Evolutionary conservation across 1,140 invertebrate genomes (phyloP).

Genomic region (Uloborus diversus): DNA sequence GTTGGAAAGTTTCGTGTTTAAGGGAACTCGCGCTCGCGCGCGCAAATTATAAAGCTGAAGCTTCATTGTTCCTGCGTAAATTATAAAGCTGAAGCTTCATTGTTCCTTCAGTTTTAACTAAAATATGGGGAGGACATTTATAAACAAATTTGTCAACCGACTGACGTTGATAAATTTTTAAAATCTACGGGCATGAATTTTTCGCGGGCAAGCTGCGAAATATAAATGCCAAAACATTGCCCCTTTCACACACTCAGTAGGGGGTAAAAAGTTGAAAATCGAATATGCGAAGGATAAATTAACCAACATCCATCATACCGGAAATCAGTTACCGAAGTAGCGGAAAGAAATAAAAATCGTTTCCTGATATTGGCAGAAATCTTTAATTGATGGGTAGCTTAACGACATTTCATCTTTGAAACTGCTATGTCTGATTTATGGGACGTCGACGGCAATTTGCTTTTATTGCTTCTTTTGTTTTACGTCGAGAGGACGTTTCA

Average conservation of each 20-base stretch:
- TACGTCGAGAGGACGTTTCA: too few species aligned
- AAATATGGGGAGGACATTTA: too few species aligned
- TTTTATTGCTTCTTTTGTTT: constrained; percentile 38
- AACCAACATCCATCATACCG: constrained; percentile 16
- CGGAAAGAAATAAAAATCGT: constrained; percentile 16
- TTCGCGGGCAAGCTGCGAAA: neutral
- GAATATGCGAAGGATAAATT: constrained; percentile 27
- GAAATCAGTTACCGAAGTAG: constrained; percentile 17
- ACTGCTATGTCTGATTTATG: constrained; percentile 38
- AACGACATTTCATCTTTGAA: constrained; percentile 43
- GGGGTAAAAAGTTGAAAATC: constrained; percentile 18
- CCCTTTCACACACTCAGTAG: too few species aligned
- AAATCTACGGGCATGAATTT: too few species aligned
- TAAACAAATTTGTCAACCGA: too few species aligned
- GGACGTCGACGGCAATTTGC: constrained; percentile 27
- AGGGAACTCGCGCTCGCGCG: too few species aligned
- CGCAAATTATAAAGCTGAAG: too few species aligned
- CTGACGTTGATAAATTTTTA: too few species aligned
- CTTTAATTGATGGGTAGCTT: constrained; percentile 42
- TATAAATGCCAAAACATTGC: constrained; percentile 28
- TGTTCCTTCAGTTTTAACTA: too few species aligned
- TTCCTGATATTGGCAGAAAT: constrained; percentile 45
- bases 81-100: too few species aligned
- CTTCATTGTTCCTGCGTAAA: too few species aligned
- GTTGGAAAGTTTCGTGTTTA: too few species aligned